A percentile compares a stretch with the other conserved stretches of the same genome.
These are phyloP conservation scores for Nasonia vitripennis DNA, from an alignment of 1,140 invertebrate species.

Conservation along the genomic window DNA sequence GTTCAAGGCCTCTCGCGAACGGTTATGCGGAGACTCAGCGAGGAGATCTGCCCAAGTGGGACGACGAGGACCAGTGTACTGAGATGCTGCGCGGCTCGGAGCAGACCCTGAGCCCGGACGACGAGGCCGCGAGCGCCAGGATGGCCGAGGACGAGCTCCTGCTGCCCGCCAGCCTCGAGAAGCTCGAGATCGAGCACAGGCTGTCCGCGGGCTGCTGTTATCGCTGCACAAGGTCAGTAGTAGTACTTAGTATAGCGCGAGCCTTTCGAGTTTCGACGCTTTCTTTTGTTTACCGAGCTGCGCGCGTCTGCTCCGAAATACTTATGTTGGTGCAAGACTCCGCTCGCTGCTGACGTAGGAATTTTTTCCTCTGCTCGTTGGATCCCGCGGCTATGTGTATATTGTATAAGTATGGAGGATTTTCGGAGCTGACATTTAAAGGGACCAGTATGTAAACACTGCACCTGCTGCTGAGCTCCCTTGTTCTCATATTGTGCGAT, in stretches of 20 bases:
- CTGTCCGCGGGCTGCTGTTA: conserved; percentile 32
- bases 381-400: background rate
- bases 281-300: conserved; percentile 1
- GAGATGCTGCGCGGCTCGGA: conserved; percentile 51
- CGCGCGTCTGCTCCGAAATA: background rate
- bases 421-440: background rate
- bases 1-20: conserved; percentile 25
- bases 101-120: conserved; percentile 51
- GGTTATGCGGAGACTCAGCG: conserved; percentile 45
- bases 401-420: background rate
- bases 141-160: conserved; percentile 70
- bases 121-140: conserved; percentile 48
- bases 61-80: conserved; percentile 53
- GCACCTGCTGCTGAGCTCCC: background rate
- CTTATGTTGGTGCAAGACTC: background rate
- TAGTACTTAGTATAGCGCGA: no score
- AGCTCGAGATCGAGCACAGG: conserved; percentile 70
- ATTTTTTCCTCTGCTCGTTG: background rate
- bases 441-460: background rate
- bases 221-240: background rate
- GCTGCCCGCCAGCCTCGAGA: conserved; percentile 68
- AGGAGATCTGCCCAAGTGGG: background rate
- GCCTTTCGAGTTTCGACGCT: background rate
- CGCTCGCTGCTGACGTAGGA: background rate
- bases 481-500: background rate